Evolutionary conservation across 2,113 vertebrate genomes (phyloP), one percentile per base, ranked within the genome.

Genomic region (Todiramphus saurophagus): DNA sequence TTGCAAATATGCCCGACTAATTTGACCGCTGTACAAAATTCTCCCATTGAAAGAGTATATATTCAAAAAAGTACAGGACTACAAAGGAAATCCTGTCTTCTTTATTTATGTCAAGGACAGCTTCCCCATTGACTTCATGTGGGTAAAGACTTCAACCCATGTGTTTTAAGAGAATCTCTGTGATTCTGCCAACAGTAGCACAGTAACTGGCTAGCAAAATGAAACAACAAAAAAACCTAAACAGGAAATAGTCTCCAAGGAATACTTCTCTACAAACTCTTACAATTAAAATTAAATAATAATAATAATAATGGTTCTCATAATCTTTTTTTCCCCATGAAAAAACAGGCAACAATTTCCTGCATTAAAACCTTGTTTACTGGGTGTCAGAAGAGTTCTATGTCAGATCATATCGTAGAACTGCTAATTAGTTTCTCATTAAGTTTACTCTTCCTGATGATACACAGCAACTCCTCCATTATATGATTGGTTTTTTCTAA

Each of bases 371-470:
- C 4, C 13, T 53, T 82, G 62, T 66, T 94, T 92, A 82, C 50
- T 37, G 31, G 10, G 44, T 60, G 9, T 64, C 64, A 67, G 35
- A 3, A 83, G 30, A 78, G 25, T 63, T 58, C 80, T 66, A n/a
- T 15, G 18, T 89, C 28, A 4, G 44, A 79, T 76, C 30, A 33
- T 24, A 64, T 33, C 2, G 1, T 24, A 37, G 35, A 93, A 93
- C 37, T 87, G 62, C 62, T 91, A 66, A 92, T 87, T 87, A 89
- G 70, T 53, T 96, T 94, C 63, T 87, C 74, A 91, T 44, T 17
- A 87, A 64, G 83, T 92, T 95, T 95, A 93, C 37, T 79, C 53
- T 68, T 69, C 74, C 77, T 92, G 43, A 91, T 80, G 51, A 43
- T n/a, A 94, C 18, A 59, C 55, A 86, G 55, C 59, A 75, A 83